Evolutionary conservation across 1,140 invertebrate genomes (phyloP).

Genomic region (Trichonephila inaurata): DNA sequence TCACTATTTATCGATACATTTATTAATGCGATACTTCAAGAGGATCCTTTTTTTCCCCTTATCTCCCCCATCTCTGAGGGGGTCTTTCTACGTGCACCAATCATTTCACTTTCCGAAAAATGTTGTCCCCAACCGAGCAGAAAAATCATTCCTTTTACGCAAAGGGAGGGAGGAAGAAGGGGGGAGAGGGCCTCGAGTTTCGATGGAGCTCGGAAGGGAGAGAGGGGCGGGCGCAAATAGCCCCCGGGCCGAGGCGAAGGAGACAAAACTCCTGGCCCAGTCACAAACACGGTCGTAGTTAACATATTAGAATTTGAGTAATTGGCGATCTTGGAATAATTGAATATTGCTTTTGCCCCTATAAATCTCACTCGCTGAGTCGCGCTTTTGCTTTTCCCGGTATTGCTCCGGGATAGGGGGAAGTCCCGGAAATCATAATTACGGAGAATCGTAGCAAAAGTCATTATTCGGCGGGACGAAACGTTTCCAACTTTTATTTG

Average conservation of each 20-base stretch:
- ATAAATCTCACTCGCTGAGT: conserved; percentile 62
- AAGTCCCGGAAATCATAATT: conserved; percentile 75
- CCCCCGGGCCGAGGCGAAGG: conserved; percentile 52
- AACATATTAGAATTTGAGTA: conserved; percentile 77
- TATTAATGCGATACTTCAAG: conserved; percentile 37
- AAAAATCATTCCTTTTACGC: conserved; percentile 68
- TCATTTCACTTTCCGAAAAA: conserved; percentile 75
- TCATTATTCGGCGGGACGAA: conserved; percentile 70
- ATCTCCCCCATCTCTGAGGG: background rate
- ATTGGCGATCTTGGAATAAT: conserved; percentile 76
- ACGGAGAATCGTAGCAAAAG: conserved; percentile 75
- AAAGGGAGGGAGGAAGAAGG: background rate
- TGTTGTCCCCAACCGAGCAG: conserved; percentile 48
- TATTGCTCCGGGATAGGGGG: conserved; percentile 51
- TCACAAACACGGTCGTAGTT: conserved; percentile 76
- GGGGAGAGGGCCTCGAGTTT: background rate
- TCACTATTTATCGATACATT: conserved; percentile 65
- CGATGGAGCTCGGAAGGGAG: background rate
- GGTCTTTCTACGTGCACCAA: conserved; percentile 38
- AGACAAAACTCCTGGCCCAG: conserved; percentile 73
- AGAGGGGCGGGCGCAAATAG: conserved; percentile 64
- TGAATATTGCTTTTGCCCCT: conserved; percentile 76
- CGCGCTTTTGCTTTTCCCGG: conserved; percentile 52
- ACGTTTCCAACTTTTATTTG: conserved; percentile 76
- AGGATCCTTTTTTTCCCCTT: conserved; percentile 8